phyloP scores from a whole-genome alignment of 2,888 invertebrate genomes.

The Aporophyla nigra region DNA sequence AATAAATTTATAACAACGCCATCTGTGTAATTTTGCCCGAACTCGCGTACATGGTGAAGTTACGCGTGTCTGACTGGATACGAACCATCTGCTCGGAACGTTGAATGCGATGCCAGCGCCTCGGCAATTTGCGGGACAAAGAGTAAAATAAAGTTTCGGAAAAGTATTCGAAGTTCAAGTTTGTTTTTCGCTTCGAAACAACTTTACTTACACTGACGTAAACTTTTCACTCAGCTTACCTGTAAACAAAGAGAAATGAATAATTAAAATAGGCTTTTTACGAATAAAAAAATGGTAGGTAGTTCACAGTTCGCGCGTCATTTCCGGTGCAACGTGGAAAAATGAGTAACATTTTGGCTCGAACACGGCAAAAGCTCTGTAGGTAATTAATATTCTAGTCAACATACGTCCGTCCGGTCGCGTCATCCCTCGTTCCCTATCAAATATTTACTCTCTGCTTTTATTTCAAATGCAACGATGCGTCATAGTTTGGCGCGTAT shows the following conservation, averaged over 20 bases:
- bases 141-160: slow-evolving; percentile 73
- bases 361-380: slow-evolving; percentile 61
- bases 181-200: slow-evolving; percentile 22
- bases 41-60: slow-evolving; percentile 59
- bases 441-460: slow-evolving; percentile 77
- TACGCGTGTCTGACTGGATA: slow-evolving; percentile 59
- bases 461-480: slow-evolving; percentile 71
- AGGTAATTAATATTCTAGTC: slow-evolving; percentile 81
- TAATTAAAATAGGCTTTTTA: slow-evolving; percentile 46
- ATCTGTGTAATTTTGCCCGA: slow-evolving; percentile 68
- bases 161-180: slow-evolving; percentile 36
- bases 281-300: slow-evolving; percentile 29
- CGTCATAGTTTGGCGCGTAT: slow-evolving; percentile 62
- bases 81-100: slow-evolving; percentile 69
- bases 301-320: slow-evolving; percentile 25
- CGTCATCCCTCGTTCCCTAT: slow-evolving; percentile 66
- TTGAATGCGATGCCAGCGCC: slow-evolving; percentile 72
- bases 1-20: slow-evolving; percentile 67
- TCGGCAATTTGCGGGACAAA: slow-evolving; percentile 51
- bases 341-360: slow-evolving; percentile 58
- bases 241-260: slow-evolving; percentile 62
- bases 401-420: slow-evolving; percentile 72
- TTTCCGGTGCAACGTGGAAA: slow-evolving; percentile 53
- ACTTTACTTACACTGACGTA: slow-evolving; percentile 58
- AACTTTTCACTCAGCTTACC: slow-evolving; percentile 54